Evolutionary conservation across 2,113 vertebrate genomes (phyloP), one percentile per base, ranked within the genome.

Genomic region (Cariama cristata): DNA sequence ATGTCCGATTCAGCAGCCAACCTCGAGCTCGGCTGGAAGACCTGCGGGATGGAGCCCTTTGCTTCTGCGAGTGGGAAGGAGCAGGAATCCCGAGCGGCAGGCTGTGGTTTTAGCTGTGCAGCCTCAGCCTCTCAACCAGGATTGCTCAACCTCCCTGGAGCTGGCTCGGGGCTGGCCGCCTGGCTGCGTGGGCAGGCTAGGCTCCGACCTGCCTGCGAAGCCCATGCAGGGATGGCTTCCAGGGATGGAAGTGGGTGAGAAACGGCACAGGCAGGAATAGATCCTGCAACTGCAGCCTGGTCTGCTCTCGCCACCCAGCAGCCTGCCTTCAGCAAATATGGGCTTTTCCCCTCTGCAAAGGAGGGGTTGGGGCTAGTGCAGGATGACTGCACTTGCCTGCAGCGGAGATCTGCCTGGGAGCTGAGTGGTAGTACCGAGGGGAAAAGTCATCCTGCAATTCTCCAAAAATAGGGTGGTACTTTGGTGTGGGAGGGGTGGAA

Each of bases 371-470:
- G 50, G 74, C 38, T n/a, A 3, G 58, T 2, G 1, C 19, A 6
- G 67, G 58, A 12, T 2, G 45, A 3, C 33, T 2, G 33, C 24
- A 4, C 22, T 69, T 16, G 32, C 30, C 1, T 0, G 3, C 9
- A 2, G 12, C 5, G 30, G 50, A 6, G 33, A 14, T 47, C 42
- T 21, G 58, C 32, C 27, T 6, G 66, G 84, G 72, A 60, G 44
- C 15, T 6, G 16, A 55, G 52, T 0, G 0, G 24, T 8, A 42
- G 21, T 4, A 21, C 49, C 2, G 2, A 45, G 75, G 68, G 80
- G 53, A 56, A 47, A 86, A 42, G 40, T 50, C 81, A 49, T 18
- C 21, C 79, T 52, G 56, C 42, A 11, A 3, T 10, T 30, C 35
- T 18, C n/a, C 20, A 6, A 19, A 52, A 91, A 44, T 4, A 40